A percentile compares a stretch with the other conserved stretches of the same genome.
Conservation (phyloP, 1,140 invertebrate genomes). For the Agrilus planipennis region DNA sequence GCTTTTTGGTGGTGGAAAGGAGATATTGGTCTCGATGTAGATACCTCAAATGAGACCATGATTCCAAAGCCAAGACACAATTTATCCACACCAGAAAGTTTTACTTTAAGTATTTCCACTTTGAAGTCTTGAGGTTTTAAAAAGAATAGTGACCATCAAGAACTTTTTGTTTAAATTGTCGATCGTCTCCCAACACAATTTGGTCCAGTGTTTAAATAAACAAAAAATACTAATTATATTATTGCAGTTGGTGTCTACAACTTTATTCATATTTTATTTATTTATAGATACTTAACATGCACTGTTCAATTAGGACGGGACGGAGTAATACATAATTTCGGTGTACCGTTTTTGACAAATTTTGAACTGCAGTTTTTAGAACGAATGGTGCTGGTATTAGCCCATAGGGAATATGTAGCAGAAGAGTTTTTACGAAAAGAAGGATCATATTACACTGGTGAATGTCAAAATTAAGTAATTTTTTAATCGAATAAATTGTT, state of each 20-base stretch:
- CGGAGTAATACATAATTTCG: slow-evolving; percentile 27
- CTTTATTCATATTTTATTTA: neutral
- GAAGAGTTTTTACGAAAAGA: slow-evolving; percentile 6
- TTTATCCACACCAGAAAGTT: neutral
- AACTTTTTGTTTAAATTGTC: neutral
- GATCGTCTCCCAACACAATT: neutral
- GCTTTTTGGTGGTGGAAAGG: no score
- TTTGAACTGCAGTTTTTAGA: slow-evolving; percentile 24
- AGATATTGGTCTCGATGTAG: no score
- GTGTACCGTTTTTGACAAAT: slow-evolving; percentile 20
- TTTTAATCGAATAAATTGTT: neutral
- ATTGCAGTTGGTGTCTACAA: neutral
- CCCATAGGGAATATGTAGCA: slow-evolving; percentile 23
- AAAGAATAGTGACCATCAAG: neutral
- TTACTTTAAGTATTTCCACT: neutral
- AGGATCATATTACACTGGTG: no score
- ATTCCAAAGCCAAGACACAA: no score
- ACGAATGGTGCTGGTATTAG: slow-evolving; percentile 14
- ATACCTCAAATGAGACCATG: no score
- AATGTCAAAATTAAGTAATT: neutral
- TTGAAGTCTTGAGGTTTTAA: neutral
- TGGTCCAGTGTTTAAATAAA: neutral
- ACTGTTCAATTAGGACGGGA: slow-evolving; percentile 22
- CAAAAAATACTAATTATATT: neutral
- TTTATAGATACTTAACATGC: slow-evolving; percentile 21